Percentiles rank a stretch among this genome's conserved stretches.
Evolutionary conservation across 2,888 invertebrate species (phyloP).

Genomic region (Achlya flavicornis): DNA sequence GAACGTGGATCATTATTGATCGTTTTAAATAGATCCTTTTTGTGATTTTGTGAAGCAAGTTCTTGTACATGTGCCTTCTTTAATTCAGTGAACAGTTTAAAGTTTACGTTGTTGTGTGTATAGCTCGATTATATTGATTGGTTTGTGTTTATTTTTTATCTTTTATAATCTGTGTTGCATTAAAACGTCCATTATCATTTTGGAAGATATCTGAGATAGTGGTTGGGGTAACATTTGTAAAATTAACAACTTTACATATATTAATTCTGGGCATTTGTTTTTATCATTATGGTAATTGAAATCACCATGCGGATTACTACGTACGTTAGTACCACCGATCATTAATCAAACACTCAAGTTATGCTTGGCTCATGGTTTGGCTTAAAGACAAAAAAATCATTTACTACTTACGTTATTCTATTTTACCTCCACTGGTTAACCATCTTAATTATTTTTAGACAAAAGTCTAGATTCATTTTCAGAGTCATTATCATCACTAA

Average conservation of each 20-base stretch:
- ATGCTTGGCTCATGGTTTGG: too few relatives aligned
- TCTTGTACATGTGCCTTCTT: slow-evolving; percentile 32
- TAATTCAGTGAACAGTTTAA: slow-evolving; percentile 36
- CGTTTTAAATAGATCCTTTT: slow-evolving; percentile 58
- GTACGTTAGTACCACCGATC: slow-evolving; percentile 6
- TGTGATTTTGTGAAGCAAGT: slow-evolving; percentile 51
- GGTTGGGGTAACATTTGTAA: slow-evolving; percentile 52
- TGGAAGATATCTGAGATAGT: slow-evolving; percentile 69
- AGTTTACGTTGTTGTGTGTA: slow-evolving; percentile 40
- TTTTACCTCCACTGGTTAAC: not conserved
- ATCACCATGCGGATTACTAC: slow-evolving; percentile 13
- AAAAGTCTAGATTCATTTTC: slow-evolving; percentile 4
- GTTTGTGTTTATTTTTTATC: slow-evolving; percentile 44
- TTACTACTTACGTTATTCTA: not conserved
- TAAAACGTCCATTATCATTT: slow-evolving; percentile 49
- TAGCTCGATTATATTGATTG: slow-evolving; percentile 28
- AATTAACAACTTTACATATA: slow-evolving; percentile 16
- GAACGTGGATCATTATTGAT: slow-evolving; percentile 52
- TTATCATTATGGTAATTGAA: not conserved
- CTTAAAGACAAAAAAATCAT: not conserved
- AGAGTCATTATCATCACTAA: slow-evolving; percentile 9
- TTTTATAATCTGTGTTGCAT: slow-evolving; percentile 45
- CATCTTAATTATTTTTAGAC: slow-evolving; percentile 17
- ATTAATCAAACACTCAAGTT: not conserved
- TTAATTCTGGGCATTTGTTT: slow-evolving; percentile 15